These are phyloP conservation scores for Laterallus jamaicensis DNA, from an alignment of 2,113 vertebrate species.

Conservation along the genomic window DNA sequence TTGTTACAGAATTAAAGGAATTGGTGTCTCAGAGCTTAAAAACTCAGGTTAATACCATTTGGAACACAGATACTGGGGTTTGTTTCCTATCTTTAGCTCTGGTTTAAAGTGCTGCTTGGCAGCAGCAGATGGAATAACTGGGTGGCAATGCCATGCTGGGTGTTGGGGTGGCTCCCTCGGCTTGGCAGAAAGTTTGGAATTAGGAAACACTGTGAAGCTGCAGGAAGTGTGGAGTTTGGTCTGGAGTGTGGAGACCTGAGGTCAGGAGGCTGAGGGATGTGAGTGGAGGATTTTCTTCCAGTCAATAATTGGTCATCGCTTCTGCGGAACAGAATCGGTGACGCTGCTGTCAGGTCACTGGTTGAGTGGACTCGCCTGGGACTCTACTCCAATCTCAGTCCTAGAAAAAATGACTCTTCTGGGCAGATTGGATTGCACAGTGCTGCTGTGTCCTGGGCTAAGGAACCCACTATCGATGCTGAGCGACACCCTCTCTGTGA, in stretches of 20 bases:
- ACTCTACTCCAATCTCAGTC: neutral
- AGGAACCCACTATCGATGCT: neutral
- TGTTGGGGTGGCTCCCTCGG: neutral
- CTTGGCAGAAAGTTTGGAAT: neutral
- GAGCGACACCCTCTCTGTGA: neutral
- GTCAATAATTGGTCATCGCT: neutral
- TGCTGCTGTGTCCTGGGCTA: constrained; percentile 6
- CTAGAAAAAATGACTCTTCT: neutral
- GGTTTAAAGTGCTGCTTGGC: neutral
- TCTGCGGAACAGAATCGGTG: neutral
- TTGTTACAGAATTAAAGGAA: neutral
- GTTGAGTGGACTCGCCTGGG: neutral
- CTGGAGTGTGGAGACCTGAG: neutral
- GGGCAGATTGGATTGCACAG: neutral
- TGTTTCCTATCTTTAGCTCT: neutral
- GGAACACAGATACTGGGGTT: neutral
- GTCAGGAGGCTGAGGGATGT: neutral
- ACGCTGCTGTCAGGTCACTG: neutral
- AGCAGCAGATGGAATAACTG: neutral
- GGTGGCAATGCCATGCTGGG: neutral
- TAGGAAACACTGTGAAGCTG: neutral
- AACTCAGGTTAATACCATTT: neutral
- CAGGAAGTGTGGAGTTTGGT: neutral
- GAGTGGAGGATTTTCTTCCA: neutral
- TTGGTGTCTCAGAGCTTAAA: neutral